Base-by-base conservation (phyloP, 2,113 vertebrate species). In the Osmerus mordax region DNA sequence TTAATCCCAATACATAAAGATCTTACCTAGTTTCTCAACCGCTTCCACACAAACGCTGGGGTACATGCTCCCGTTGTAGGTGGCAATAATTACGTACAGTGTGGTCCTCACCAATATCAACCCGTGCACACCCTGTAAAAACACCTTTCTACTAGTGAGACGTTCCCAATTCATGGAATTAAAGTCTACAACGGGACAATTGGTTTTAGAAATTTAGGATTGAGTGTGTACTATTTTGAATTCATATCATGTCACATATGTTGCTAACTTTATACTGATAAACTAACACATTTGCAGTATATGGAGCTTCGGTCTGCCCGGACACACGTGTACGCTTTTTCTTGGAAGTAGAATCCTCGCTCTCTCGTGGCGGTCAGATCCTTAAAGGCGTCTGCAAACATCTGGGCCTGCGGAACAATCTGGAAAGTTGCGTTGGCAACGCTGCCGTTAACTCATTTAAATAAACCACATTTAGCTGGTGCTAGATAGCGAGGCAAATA, bases 31-130 rank as follows among this genome's bases (percentile, higher is more conserved):
- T 72, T 91, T 94, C 81, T 95, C 93, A 3, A 92, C 83, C 14
- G 93, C 93, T 84, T 94, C 92, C 67, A 93, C 91, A 0, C 92
- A 94, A 41, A 94, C 84, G 1, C 91, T 92, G 59, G 93, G 91
- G 73, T 91, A 92, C 92, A 93, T 94, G 72, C 79, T 87, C 0
- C 78, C 83, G 5, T 41, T 74, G 73, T 93, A 95, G 0, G 91
- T 92, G 67, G 90, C 86, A 52, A 92, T 79, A 67, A 95, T 64
- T 59, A 94, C 82, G 70, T 89, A 89, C 19, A 72, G 16, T 0
- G 68, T 65, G 2, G 94, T 94, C 75, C 90, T 94, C 60, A 87
- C 91, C 53, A 87, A 53, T 6, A 93, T 55, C 71, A 94, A 68
- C 7, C 94, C 93, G n/a, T 75, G 79, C 0, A 89, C 85, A 28